Conservation (phyloP, 2,797 vertebrate species). For the Gallinago solitaria region DNA sequence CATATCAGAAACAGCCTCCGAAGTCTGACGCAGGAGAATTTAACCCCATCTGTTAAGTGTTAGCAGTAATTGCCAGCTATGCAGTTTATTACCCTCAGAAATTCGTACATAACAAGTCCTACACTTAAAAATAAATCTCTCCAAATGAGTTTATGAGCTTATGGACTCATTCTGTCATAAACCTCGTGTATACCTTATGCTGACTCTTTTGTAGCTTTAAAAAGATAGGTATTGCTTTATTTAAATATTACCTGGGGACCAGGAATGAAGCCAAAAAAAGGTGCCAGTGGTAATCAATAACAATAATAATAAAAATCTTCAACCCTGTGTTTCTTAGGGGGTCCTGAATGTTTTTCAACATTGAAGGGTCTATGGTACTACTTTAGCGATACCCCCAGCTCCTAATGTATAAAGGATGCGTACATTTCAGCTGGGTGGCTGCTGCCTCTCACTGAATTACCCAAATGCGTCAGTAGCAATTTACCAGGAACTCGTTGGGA, state of each 20-base stretch:
- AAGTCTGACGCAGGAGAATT: constrained; percentile 3
- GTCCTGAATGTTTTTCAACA: not conserved
- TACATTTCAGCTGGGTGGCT: not conserved
- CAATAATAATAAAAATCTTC: not conserved
- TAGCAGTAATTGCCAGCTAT: not conserved
- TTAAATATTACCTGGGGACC: not conserved
- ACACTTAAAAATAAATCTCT: not conserved
- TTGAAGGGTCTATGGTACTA: not conserved
- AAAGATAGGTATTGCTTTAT: not conserved
- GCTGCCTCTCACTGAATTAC: not conserved
- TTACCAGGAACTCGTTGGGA: accelerated
- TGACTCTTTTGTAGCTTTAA: not conserved
- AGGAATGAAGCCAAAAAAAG: not conserved
- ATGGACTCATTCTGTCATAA: not conserved
- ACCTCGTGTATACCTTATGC: not conserved
- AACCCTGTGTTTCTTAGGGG: not conserved
- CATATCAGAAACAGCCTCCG: not conserved
- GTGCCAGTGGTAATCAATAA: not conserved
- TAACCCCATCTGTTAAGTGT: constrained; percentile 40
- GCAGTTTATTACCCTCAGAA: constrained; percentile 5
- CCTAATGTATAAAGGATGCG: not conserved
- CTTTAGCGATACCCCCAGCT: not conserved
- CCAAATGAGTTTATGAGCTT: constrained; percentile 25
- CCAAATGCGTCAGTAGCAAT: not conserved
- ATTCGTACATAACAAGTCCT: not conserved